Conservation (phyloP, 2,888 invertebrate genomes). For the Cordilura impudica region DNA sequence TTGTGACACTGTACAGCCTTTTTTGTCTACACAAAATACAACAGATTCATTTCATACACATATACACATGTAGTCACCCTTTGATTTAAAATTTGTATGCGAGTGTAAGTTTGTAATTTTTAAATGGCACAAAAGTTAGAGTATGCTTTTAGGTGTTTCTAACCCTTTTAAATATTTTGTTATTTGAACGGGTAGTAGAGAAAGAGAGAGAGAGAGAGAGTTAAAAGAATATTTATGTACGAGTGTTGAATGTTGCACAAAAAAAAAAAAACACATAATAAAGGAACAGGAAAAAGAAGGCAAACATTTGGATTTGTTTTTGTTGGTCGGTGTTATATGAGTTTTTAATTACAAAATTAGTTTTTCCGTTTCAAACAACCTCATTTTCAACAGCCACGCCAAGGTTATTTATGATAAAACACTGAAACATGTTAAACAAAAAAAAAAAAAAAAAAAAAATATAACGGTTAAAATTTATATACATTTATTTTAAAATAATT, state of each 20-base stretch:
- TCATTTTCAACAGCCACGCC: constrained; percentile 61
- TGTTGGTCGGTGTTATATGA: constrained; percentile 69
- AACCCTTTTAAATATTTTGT: constrained; percentile 11
- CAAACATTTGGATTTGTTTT: constrained; percentile 31
- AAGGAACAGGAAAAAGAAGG: constrained; percentile 42
- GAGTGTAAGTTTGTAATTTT: constrained; percentile 13
- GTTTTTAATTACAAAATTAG: constrained; percentile 78
- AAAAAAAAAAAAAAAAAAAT: too few species aligned
- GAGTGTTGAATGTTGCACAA: constrained; percentile 7
- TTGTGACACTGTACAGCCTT: constrained; percentile 49
- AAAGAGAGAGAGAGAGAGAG: too few species aligned
- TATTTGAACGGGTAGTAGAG: constrained; percentile 15
- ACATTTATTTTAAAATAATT: too few species aligned
- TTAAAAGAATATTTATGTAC: constrained; percentile 32
- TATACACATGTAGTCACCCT: constrained; percentile 6
- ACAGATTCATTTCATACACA: not conserved
- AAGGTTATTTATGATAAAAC: constrained; percentile 19
- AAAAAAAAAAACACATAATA: constrained; percentile 10
- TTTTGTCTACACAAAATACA: not conserved
- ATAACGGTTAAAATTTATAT: too few species aligned
- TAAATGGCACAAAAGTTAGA: constrained; percentile 27
- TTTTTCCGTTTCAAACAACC: constrained; percentile 68
- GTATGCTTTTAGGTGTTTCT: constrained; percentile 51
- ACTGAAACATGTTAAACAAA: not conserved
- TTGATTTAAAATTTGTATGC: constrained; percentile 9